Conservation (phyloP, 2,797 vertebrate genomes). For the Kryptopterus vitreolus region DNA sequence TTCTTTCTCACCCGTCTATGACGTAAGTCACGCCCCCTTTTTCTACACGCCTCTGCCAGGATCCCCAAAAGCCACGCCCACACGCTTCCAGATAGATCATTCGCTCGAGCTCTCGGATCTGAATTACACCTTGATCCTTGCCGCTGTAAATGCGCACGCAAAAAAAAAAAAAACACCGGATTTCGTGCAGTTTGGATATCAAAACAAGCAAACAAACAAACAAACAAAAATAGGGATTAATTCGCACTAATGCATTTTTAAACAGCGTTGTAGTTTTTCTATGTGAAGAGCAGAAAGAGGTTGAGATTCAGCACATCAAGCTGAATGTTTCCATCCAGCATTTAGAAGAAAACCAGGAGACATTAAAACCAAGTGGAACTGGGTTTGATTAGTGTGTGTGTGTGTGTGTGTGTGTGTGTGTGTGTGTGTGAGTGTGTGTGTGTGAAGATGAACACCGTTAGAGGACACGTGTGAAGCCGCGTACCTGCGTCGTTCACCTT, state of each 20-base stretch:
- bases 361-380: not conserved
- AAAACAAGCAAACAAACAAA: not conserved
- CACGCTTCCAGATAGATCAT: slow-evolving; percentile 38
- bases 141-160: not conserved
- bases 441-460: not conserved
- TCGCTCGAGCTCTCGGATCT: slow-evolving; percentile 15
- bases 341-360: not conserved
- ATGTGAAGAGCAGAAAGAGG: not conserved
- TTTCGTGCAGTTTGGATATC: not conserved
- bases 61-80: slow-evolving; percentile 36
- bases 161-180: not conserved
- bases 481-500: slow-evolving; percentile 18
- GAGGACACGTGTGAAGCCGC: not conserved
- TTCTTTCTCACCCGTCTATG: too few species aligned
- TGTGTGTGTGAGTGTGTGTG: not conserved
- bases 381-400: not conserved
- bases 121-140: slow-evolving; percentile 11
- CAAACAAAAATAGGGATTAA: not conserved
- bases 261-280: not conserved
- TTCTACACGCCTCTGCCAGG: not conserved
- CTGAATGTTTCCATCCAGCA: too few species aligned
- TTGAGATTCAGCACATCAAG: not conserved
- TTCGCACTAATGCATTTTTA: not conserved
- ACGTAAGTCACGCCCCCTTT: not conserved
- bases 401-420: not conserved